Base-by-base conservation (phyloP, 1,140 invertebrate genomes). In the Lepidurus packardi region DNA sequence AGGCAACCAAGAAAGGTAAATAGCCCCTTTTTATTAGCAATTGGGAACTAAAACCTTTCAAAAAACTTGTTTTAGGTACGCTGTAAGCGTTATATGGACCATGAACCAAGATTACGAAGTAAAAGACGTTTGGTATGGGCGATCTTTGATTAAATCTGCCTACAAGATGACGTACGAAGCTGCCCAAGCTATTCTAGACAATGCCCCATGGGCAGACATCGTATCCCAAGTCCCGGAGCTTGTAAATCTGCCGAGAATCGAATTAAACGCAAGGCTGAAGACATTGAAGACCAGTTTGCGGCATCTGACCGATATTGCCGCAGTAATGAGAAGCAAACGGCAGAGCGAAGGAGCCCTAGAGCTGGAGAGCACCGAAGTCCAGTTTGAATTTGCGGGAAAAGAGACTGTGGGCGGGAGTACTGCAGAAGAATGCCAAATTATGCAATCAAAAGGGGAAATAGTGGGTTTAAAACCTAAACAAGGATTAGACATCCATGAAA, bases 31-130 rank as follows among this genome's bases (percentile, higher is more conserved):
- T 34, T 34, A 34, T 34, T 34, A 34, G 34, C 34, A 34, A 34
- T 34, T 34, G 34, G 34, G 34, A 34, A 34, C 34, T 34, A 34
- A 34, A 4, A 34, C 34, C 34, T 34, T 34, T 34, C 3, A 34
- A 34, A 34, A 34, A 34, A 2, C 34, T 2, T 34, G 34, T 24
- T 78, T 25, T 80, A 86, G 86, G 74, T 86, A 87, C 83, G 86
- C 86, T 41, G 86, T 87, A 76, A 84, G 85, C 77, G 84, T 86
- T 10, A 78, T 87, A 21, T 87, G 86, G 86, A 84, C 85, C 75
- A 82, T 87, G 80, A 85, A 83, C 76, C 79, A 80, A 13, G 80
- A 81, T 45, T 84, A 79, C 81, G 81, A 85, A 78, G 83, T 86
- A 7, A 53, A 81, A 24, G 73, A 83, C 80, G 83, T 84, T 7